Conservation (phyloP, 2,113 vertebrate species). For the Phocoena sinus region DNA sequence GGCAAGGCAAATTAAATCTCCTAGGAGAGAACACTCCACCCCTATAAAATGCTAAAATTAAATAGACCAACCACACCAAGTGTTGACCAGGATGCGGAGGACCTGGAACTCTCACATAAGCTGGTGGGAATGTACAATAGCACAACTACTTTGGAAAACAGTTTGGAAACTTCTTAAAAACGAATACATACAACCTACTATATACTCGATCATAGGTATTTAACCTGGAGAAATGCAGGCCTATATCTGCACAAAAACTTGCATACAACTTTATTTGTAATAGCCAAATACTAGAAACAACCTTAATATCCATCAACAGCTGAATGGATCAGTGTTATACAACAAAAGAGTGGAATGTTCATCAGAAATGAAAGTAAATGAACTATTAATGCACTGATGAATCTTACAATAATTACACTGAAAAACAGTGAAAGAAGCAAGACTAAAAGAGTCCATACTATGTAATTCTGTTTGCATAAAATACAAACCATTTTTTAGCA, state of each 20-base stretch:
- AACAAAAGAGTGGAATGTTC: fast-evolving
- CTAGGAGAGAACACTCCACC: neutral
- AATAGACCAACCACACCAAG: fast-evolving
- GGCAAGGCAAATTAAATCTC: neutral
- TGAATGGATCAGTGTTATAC: fast-evolving
- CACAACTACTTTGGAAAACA: neutral
- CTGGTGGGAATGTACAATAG: neutral
- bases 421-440: neutral
- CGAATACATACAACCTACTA: neutral
- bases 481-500: neutral
- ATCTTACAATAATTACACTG: neutral
- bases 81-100: fast-evolving
- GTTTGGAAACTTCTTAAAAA: neutral
- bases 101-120: neutral
- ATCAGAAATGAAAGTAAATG: too few species aligned
- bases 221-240: neutral
- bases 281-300: neutral
- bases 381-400: fast-evolving
- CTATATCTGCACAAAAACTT: fast-evolving
- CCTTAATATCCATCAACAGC: fast-evolving
- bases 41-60: too few species aligned
- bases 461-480: neutral
- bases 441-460: neutral
- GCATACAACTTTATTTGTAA: too few species aligned
- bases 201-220: neutral